Conservation (phyloP, 92 coral and sea anemone species). For the Desmophyllum pertusum region DNA sequence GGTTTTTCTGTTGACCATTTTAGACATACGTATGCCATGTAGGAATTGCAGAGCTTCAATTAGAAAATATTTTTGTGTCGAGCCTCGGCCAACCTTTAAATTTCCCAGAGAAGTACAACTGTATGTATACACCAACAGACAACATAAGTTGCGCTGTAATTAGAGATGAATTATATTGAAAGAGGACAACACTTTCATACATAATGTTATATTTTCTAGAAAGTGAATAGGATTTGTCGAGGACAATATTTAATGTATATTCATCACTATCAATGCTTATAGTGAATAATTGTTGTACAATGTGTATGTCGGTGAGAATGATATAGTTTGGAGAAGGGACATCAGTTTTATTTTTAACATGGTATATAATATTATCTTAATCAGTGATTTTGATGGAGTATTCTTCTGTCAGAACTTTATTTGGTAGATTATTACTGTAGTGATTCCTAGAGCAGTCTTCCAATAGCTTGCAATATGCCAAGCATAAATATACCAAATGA, state of each 20-base stretch:
- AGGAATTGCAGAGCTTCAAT: background rate
- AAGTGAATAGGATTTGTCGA: constrained; percentile 30
- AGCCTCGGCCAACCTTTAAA: constrained; percentile 16
- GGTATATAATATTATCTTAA: too few relatives aligned
- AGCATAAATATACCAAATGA: background rate
- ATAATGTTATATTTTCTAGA: constrained; percentile 32
- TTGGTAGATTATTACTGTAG: background rate
- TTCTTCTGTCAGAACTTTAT: background rate
- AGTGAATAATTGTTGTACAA: background rate
- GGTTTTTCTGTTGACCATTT: background rate
- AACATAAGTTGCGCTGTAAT: constrained; percentile 9
- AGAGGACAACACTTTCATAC: constrained; percentile 1
- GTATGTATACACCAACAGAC: constrained; percentile 15
- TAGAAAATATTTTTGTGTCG: background rate
- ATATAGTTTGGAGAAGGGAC: background rate
- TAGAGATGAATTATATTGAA: background rate
- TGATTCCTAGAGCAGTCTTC: constrained; percentile 2
- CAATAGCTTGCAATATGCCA: background rate
- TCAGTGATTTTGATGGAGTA: background rate
- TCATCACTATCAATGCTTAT: background rate
- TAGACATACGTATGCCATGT: background rate
- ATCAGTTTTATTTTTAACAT: constrained; percentile 1
- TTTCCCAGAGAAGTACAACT: constrained; percentile 40
- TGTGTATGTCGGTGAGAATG: background rate
- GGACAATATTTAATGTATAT: constrained; percentile 27